Percentiles rank a stretch among this genome's conserved stretches.
Conservation (phyloP, 2,113 vertebrate species). For the Spea multiplicata region DNA sequence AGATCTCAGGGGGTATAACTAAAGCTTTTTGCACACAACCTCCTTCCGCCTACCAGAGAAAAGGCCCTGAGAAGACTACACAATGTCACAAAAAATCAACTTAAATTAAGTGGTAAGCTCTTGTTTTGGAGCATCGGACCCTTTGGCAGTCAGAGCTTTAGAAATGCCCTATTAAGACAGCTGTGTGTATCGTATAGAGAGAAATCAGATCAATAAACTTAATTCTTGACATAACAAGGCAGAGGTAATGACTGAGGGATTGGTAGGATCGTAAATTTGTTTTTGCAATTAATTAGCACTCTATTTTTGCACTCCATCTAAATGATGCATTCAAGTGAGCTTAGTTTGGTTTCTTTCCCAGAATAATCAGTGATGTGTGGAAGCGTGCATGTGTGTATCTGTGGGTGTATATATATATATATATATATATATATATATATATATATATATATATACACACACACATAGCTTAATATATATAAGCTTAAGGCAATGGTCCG, state of each 20-base stretch:
- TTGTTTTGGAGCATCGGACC: slow-evolving; percentile 6
- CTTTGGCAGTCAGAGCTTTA: slow-evolving; percentile 35
- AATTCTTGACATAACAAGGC: slow-evolving; percentile 45
- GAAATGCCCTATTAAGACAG: slow-evolving; percentile 32
- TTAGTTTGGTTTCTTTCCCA: slow-evolving; percentile 5
- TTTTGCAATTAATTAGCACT: slow-evolving; percentile 38
- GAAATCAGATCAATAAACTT: slow-evolving; percentile 44
- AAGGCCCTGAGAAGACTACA: background rate
- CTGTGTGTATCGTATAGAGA: slow-evolving; percentile 24
- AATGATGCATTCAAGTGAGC: background rate
- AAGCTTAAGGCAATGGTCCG: too few species aligned
- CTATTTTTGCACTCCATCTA: slow-evolving; percentile 1
- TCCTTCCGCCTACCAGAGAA: too few species aligned
- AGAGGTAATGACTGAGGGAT: slow-evolving; percentile 33
- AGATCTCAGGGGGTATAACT: too few species aligned
- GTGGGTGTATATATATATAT: background rate
- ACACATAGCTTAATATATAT: too few species aligned
- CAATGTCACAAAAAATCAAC: slow-evolving; percentile 24
- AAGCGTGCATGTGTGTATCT: background rate
- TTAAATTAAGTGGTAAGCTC: slow-evolving; percentile 28
- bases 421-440: too few species aligned
- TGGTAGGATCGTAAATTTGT: slow-evolving; percentile 27
- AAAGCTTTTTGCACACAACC: background rate
- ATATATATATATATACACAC: too few species aligned
- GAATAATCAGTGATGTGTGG: background rate